Percentiles rank a stretch among this genome's conserved stretches.
phyloP scores from a whole-genome alignment of 2,797 vertebrate genomes.

The Myiotriccus ornatus region DNA sequence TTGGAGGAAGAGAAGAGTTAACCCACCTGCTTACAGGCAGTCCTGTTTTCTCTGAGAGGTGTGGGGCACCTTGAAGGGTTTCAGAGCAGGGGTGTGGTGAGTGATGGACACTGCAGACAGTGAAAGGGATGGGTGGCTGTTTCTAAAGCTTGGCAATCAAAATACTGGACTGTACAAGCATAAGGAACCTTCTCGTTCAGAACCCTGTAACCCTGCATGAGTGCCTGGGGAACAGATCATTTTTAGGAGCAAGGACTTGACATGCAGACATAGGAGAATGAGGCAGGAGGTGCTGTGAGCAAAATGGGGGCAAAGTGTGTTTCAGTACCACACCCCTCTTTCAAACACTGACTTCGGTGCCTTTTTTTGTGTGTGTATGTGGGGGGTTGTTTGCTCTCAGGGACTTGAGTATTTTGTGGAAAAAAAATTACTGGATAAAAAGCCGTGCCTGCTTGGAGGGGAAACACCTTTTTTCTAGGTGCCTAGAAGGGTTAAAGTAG shows the following conservation, averaged over 20 bases:
- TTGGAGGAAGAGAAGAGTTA: not conserved
- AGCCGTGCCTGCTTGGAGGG: not conserved
- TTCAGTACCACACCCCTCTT: not conserved
- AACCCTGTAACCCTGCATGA: not conserved
- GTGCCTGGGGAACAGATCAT: accelerated
- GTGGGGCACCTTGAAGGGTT: not conserved
- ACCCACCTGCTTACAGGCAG: not conserved
- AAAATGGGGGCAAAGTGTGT: not conserved
- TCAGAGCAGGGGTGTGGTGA: not conserved
- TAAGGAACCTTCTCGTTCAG: not conserved
- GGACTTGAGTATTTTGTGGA: not conserved
- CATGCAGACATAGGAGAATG: accelerated
- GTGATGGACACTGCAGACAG: not conserved
- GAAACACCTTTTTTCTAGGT: not conserved
- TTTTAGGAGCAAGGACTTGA: not conserved
- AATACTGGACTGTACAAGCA: not conserved
- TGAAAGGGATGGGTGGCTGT: not conserved
- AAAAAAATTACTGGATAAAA: not conserved
- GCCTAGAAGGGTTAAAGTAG: not conserved
- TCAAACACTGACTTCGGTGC: not conserved
- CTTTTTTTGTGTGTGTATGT: not conserved
- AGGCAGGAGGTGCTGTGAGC: not conserved
- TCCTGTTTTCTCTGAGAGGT: not conserved
- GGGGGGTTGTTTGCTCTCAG: not conserved
- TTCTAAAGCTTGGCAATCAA: not conserved